Evolutionary conservation across 1,140 invertebrate genomes (phyloP).

Genomic region (Heliothis virescens): DNA sequence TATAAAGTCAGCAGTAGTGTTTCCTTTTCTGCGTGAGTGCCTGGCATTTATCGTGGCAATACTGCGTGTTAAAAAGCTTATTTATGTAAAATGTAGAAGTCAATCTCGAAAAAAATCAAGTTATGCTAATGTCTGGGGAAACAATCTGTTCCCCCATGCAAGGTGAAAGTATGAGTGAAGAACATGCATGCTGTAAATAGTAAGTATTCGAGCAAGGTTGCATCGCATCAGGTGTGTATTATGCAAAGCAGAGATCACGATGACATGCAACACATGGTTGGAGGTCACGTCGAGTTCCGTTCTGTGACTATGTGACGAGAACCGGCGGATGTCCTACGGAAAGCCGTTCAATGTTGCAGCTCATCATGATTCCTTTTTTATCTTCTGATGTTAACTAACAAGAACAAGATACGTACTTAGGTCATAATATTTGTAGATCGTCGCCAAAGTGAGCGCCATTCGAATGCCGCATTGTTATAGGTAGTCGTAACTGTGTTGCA

Average conservation of each 20-base stretch:
- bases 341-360: not conserved
- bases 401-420: no score
- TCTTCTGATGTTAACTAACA: no score
- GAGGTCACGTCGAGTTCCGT: slow-evolving; percentile 23
- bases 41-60: no score
- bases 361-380: not conserved
- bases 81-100: not conserved
- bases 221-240: slow-evolving; percentile 18
- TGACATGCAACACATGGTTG: slow-evolving; percentile 24
- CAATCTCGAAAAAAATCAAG: not conserved
- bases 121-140: slow-evolving; percentile 3
- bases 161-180: slow-evolving; percentile 36
- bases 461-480: slow-evolving; percentile 45
- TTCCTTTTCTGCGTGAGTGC: no score
- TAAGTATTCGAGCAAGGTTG: slow-evolving; percentile 23
- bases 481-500: slow-evolving; percentile 15
- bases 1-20: no score
- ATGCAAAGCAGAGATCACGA: slow-evolving; percentile 27
- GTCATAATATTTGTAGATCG: no score
- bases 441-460: slow-evolving; percentile 2
- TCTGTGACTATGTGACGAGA: slow-evolving; percentile 24
- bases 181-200: slow-evolving; percentile 13
- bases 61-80: not conserved
- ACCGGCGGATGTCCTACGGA: slow-evolving; percentile 12
- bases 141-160: not conserved